A percentile compares a stretch with the other conserved stretches of the same genome.
Evolutionary conservation across 2,888 invertebrate genomes (phyloP).

Genomic region (Leptothorax acervorum): DNA sequence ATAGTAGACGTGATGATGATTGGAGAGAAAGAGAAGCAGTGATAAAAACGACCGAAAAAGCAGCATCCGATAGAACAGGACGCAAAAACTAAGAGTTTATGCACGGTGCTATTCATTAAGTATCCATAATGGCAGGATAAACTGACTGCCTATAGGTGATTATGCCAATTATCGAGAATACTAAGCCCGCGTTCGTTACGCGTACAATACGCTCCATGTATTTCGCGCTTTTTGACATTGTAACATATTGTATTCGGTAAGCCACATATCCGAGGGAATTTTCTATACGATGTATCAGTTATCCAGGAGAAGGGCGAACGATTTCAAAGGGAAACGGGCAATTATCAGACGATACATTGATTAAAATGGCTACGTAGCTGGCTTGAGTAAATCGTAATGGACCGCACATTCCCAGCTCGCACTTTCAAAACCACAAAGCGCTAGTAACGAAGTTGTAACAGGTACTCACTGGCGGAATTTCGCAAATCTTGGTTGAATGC

Average conservation of each 20-base stretch:
- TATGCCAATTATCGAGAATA: constrained; percentile 76
- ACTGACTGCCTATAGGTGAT: constrained; percentile 73
- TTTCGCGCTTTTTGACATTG: constrained; percentile 30
- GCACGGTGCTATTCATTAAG: constrained; percentile 68
- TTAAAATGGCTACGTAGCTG: constrained; percentile 3
- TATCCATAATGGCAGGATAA: constrained; percentile 73
- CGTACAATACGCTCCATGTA: constrained; percentile 57
- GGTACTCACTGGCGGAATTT: constrained; percentile 26
- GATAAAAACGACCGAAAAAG: neutral
- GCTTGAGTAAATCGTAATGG: constrained; percentile 1
- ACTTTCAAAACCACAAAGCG: constrained; percentile 36
- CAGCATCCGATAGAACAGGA: constrained; percentile 32
- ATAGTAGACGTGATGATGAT: neutral
- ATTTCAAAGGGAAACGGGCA: constrained; percentile 31
- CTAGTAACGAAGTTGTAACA: constrained; percentile 39
- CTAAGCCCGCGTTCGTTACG: constrained; percentile 55
- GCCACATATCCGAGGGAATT: constrained; percentile 55
- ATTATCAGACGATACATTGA: constrained; percentile 23
- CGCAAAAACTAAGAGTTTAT: constrained; percentile 33
- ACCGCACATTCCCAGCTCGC: constrained; percentile 17
- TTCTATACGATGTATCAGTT: constrained; percentile 53
- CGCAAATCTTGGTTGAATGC: constrained; percentile 42
- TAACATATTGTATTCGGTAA: neutral
- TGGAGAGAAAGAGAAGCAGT: neutral
- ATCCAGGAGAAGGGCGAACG: constrained; percentile 52